Evolutionary conservation across 1,140 invertebrate genomes (phyloP), one percentile per base, ranked within the genome.

Genomic region (Drosophila murphyi): DNA sequence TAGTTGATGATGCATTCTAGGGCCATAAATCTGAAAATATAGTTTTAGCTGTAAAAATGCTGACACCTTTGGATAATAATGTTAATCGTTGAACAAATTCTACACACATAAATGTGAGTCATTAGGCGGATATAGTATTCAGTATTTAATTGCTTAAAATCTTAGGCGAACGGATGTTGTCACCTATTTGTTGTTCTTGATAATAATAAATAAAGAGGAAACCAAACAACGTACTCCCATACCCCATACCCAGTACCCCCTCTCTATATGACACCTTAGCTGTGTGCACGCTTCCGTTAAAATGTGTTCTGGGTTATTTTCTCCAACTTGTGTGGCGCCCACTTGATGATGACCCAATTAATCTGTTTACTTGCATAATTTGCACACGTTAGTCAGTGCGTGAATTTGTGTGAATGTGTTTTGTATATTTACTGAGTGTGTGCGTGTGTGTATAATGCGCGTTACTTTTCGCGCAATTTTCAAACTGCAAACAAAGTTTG

Each of bases 341-440:
- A 57, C 72, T 76, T 76, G 20, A 20, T 76, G 55, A 62, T 76
- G 83, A 83, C 83, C 83, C 60, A 87, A 87, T 87, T 87, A 87
- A 87, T 89, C 77, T 87, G 85, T 87, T 87, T 87, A 87, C 83
- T 87, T 88, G 83, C 83, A 87, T 87, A 87, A 87, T 87, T 82
- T 88, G 83, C 88, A 59, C 76, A 87, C 73, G 80, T 87, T 88
- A 83, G 80, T 78, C 83, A 65, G 67, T 73, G 76, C 65, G 76
- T 87, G 83, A 80, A 78, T 69, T 69, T 72, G 57, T 72, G 41
- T 51, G 8, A 5, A 29, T 56, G 34, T 20, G 20, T 20, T 20
- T 20, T 20, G 20, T 20, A 20, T 20, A 20, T 20, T 20, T 20
- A 20, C 20, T 20, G 20, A 20, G 32, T 54, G 10, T 57, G 5